Evolutionary conservation across 30 jellyfish, hydroid and myxozoan genomes (phyloP).

Genomic region (Haliclystus octoradiatus): DNA sequence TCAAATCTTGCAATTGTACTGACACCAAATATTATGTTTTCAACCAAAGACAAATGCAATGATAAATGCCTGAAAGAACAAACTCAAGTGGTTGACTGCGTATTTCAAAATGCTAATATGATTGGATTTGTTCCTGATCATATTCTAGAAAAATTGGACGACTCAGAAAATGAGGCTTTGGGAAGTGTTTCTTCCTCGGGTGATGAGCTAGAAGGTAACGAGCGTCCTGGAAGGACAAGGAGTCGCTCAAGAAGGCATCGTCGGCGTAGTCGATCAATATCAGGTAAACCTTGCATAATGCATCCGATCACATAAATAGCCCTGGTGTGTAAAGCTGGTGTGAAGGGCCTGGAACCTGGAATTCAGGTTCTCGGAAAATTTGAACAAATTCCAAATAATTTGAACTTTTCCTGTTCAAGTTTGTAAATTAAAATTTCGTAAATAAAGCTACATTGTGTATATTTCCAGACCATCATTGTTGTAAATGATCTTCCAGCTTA

Average conservation of each 20-base stretch:
- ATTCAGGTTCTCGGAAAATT: too few species aligned
- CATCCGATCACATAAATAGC: too few species aligned
- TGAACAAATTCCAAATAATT: too few species aligned
- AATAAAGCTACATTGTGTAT: too few species aligned
- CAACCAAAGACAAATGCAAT: conserved; percentile 50
- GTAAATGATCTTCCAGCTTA: too few species aligned
- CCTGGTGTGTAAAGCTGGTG: too few species aligned
- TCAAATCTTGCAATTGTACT: conserved; percentile 78
- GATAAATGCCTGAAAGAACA: conserved; percentile 81
- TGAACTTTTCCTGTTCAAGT: too few species aligned
- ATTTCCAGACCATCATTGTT: too few species aligned
- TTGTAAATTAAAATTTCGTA: too few species aligned
- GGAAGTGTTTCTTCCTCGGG: conserved; percentile 84
- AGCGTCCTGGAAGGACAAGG: conserved; percentile 5
- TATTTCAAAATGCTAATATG: conserved; percentile 50
- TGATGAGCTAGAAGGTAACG: conserved; percentile 74
- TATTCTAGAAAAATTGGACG: conserved; percentile 43
- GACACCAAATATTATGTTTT: conserved; percentile 85
- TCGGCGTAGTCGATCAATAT: conserved; percentile 76
- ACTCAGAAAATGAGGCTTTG: conserved; percentile 42
- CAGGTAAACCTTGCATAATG: conserved; percentile 43
- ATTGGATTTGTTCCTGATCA: conserved; percentile 83
- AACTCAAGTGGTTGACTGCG: conserved; percentile 73
- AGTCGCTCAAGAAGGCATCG: conserved; percentile 30
- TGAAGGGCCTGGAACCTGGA: too few species aligned